phyloP scores from a whole-genome alignment of 2,797 vertebrate species.

The Argyrosomus regius region DNA sequence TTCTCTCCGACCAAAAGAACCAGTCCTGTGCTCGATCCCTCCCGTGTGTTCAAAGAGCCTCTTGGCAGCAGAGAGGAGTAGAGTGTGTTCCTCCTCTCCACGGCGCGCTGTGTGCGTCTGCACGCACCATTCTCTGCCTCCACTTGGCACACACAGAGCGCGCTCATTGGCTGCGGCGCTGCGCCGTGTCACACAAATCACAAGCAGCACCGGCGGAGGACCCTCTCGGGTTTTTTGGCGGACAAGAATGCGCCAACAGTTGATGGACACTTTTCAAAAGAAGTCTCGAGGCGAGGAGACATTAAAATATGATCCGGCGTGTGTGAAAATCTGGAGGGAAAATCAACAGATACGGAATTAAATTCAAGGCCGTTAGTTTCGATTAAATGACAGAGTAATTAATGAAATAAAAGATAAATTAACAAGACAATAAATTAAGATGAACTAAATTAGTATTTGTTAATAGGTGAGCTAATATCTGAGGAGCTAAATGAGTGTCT shows the following conservation, averaged over 20 bases:
- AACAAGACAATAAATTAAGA: background rate
- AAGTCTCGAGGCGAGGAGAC: background rate
- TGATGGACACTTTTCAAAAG: background rate
- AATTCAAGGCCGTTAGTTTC: background rate
- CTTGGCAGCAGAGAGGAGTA: constrained; percentile 20
- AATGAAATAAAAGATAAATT: background rate
- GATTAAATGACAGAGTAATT: background rate
- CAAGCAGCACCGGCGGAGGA: constrained; percentile 42
- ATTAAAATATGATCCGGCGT: background rate
- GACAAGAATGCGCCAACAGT: background rate
- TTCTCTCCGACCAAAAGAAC: constrained; percentile 27
- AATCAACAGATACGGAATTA: background rate
- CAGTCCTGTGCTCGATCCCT: background rate
- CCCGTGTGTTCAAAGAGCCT: constrained; percentile 11
- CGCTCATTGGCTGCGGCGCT: constrained; percentile 79
- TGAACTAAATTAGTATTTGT: too few relatives aligned
- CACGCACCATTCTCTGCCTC: constrained; percentile 42
- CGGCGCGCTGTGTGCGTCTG: constrained; percentile 55
- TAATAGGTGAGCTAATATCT: background rate
- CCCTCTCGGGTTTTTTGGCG: background rate
- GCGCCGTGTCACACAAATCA: constrained; percentile 75
- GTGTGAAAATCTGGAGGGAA: background rate
- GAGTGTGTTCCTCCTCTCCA: constrained; percentile 54
- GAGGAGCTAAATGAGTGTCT: too few relatives aligned
- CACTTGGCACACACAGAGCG: constrained; percentile 57